Base-by-base conservation (phyloP, 2,797 vertebrate genomes). In the Rhabdomys pumilio region DNA sequence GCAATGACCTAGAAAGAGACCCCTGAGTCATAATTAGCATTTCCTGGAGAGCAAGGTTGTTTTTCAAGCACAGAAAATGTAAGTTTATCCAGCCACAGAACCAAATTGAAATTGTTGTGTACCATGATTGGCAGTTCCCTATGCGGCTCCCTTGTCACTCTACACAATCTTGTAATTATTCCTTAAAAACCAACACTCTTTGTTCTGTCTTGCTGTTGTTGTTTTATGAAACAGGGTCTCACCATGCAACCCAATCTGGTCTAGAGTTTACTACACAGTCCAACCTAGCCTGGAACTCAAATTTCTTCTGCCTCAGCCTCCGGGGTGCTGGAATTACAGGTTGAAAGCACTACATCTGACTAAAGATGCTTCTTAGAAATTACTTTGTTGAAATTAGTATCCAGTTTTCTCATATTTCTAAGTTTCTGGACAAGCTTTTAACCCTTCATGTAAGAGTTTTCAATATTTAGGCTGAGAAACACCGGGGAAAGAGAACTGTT, bases 41-140 rank as follows among this genome's bases (percentile, higher is more conserved):
- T 96, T 97, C 95, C 97, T 94, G 69, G 94, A 95, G 4, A 96
- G 91, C 90, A 87, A 86, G 55, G 75, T 53, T n/a, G 53, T 47
- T 91, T 92, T 93, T 65, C 77, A 31, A 65, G 61, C 57, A 72
- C 2, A 90, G 53, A 67, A 88, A 89, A 84, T 22, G 59, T 63
- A 91, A 91, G 57, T 76, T 90, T 55, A 67, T 76, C 92, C 75
- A 95, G 67, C 22, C 72, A 84, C 0, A 90, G 77, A 72, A 55
- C 34, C 50, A 29, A 94, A 44, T 29, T 38, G 76, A 15, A 88
- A 76, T 2, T 22, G 53, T 81, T 89, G 24, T 65, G 61, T 3
- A 38, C 50, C 11, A 44, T 38, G 17, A 65, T 0, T 75, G 72
- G 76, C 80, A 86, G n/a, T 38, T 38, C 26, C 55, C 63, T 44